These are phyloP conservation scores for Hippotragus niger DNA, from an alignment of 2,113 vertebrate genomes.

Conservation along the genomic window DNA sequence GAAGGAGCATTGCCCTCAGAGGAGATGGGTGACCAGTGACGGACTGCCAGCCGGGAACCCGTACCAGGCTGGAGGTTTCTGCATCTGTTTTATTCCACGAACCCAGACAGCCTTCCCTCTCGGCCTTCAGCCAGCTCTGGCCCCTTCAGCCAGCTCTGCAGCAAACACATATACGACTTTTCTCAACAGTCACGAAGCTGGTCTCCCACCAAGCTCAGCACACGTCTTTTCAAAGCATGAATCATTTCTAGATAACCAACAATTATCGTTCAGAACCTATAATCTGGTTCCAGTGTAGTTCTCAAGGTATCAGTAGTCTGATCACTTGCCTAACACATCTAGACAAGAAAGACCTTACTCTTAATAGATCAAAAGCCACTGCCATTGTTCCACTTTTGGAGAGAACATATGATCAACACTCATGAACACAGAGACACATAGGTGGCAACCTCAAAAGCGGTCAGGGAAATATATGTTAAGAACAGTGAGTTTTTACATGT, in stretches of 20 bases:
- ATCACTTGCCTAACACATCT: not conserved
- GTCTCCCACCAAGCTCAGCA: not conserved
- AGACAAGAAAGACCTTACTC: not conserved
- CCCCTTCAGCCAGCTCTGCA: not conserved
- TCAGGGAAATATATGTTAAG: not conserved
- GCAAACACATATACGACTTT: not conserved
- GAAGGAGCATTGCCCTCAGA: not conserved
- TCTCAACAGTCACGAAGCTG: not conserved
- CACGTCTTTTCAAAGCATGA: not conserved
- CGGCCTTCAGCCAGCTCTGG: not conserved
- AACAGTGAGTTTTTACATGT: not conserved
- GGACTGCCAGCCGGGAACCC: not conserved
- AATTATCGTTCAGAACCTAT: not conserved
- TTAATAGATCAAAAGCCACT: not conserved
- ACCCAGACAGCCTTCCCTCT: not conserved
- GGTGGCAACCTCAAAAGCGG: not conserved
- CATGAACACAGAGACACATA: not conserved
- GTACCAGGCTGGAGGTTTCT: not conserved
- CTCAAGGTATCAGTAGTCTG: not conserved
- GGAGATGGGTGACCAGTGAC: not conserved
- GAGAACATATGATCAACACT: not conserved
- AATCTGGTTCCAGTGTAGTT: not conserved
- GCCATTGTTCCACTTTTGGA: not conserved
- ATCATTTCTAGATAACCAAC: not conserved
- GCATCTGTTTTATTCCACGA: not conserved